Percentiles rank a stretch among this genome's conserved stretches.
Evolutionary conservation across 2,888 invertebrate species (phyloP).

Genomic region (Scaptomyza caliginosa): DNA sequence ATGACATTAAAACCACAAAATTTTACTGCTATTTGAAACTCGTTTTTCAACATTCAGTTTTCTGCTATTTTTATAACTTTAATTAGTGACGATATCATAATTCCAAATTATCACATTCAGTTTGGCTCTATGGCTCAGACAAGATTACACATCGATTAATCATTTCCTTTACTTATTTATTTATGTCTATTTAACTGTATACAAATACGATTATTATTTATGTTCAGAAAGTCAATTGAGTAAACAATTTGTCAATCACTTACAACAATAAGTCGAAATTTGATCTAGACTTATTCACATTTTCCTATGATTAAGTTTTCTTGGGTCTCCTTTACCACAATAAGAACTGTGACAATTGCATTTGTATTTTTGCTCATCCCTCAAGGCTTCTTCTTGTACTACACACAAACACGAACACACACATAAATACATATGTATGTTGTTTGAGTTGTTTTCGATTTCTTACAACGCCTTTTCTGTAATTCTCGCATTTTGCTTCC

Average conservation of each 20-base stretch:
- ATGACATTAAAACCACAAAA: background rate
- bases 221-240: background rate
- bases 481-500: slow-evolving; percentile 68
- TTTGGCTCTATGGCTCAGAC: background rate
- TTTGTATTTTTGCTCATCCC: slow-evolving; percentile 17
- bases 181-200: background rate
- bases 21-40: slow-evolving; percentile 21
- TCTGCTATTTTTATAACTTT: slow-evolving; percentile 33
- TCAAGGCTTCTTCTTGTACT: slow-evolving; percentile 15
- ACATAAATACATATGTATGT: slow-evolving; percentile 31
- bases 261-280: slow-evolving; percentile 9
- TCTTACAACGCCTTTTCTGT: slow-evolving; percentile 67
- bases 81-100: slow-evolving; percentile 33
- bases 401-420: background rate
- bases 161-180: background rate
- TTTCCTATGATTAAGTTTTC: background rate
- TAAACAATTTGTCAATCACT: slow-evolving; percentile 11
- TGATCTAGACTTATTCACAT: background rate
- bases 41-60: slow-evolving; percentile 26
- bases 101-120: slow-evolving; percentile 39
- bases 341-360: slow-evolving; percentile 22
- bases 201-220: background rate
- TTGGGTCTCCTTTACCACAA: background rate
- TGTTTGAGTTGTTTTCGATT: slow-evolving; percentile 74
- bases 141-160: slow-evolving; percentile 4